Base-by-base conservation (phyloP, 2,797 vertebrate species). In the Clarias fuscus region DNA sequence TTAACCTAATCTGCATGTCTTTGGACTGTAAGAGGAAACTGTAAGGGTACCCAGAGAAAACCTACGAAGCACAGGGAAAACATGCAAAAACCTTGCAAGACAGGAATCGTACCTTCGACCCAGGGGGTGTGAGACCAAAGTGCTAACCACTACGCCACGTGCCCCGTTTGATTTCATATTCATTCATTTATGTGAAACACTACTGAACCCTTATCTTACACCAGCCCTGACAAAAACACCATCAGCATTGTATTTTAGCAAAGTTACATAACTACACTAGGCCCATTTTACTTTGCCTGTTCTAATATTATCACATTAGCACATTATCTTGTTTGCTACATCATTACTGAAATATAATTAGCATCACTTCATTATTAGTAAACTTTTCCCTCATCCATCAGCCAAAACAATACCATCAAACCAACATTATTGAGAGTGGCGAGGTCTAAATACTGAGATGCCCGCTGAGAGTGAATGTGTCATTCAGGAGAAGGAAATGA, bases 401-500 rank as follows among this genome's bases (percentile, higher is more conserved):
- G 76, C 56, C 33, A 67, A 75, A 80, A 70, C 84, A 78, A 70
- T 67, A 37, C 20, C 40, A 67, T 33, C 22, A 79, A 82, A 70
- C 27, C n/a, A 56, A 58, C 77, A 14, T 43, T 75, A 75, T 43
- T 22, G n/a, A 48, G 78, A 73, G 75, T n/a, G 61, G 40, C 2
- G 11, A 59, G n/a, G 43, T 82, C 61, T 68, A 75, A 81, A 87
- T 62, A 85, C 67, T 85, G 40, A 37, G 79, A 11, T 37, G 61
- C 84, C 83, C 17, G 48, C 83, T 68, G 78, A 82, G 83, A 82
- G 65, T 80, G 84, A 90, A 81, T 85, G 48, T 85, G 90, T 88
- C 83, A 84, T 91, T 93, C 88, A 86, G 83, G 85, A 87, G 87
- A 79, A 86, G 89, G 89, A 93, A 93, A 93, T 92, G 92, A 93